phyloP scores from a whole-genome alignment of 2,797 vertebrate genomes.

The Nyctalus aviator region DNA sequence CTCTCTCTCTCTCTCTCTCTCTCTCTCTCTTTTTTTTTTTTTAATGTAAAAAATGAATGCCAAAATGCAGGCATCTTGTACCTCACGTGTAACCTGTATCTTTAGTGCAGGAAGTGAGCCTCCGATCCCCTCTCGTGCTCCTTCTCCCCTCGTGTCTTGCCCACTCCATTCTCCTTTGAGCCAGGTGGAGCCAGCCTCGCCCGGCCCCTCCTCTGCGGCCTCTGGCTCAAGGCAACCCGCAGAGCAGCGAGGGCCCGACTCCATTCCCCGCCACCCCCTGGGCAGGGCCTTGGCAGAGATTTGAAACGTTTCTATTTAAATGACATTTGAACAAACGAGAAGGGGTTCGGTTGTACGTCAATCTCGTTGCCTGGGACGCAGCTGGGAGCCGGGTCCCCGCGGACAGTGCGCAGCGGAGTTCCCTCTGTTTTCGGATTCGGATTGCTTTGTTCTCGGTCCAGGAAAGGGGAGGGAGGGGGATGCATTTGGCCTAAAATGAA shows the following conservation, averaged over 20 bases:
- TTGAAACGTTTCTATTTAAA: slow-evolving; percentile 89
- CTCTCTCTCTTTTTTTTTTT: neutral
- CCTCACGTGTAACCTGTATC: neutral
- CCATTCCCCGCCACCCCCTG: slow-evolving; percentile 79
- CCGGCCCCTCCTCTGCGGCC: slow-evolving; percentile 33
- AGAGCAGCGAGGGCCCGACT: slow-evolving; percentile 4
- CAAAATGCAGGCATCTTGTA: neutral
- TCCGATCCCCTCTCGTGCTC: neutral
- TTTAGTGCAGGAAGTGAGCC: neutral
- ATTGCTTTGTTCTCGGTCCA: slow-evolving; percentile 91
- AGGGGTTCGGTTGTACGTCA: slow-evolving; percentile 89
- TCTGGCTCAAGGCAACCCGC: slow-evolving; percentile 24
- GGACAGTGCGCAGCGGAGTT: slow-evolving; percentile 86
- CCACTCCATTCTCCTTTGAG: slow-evolving; percentile 29
- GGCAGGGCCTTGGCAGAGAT: slow-evolving; percentile 86
- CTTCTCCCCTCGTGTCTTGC: neutral
- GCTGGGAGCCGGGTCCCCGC: slow-evolving; percentile 87
- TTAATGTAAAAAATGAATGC: neutral
- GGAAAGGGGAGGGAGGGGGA: slow-evolving; percentile 80
- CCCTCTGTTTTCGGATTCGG: slow-evolving; percentile 89
- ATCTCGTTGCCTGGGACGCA: slow-evolving; percentile 88
- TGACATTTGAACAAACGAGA: slow-evolving; percentile 89
- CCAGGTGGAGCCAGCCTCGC: neutral
- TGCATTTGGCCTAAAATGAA: slow-evolving; percentile 90
- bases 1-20: too few species aligned